phyloP scores from a whole-genome alignment of 2,113 vertebrate species.

The Hydrochoerus hydrochaeris region DNA sequence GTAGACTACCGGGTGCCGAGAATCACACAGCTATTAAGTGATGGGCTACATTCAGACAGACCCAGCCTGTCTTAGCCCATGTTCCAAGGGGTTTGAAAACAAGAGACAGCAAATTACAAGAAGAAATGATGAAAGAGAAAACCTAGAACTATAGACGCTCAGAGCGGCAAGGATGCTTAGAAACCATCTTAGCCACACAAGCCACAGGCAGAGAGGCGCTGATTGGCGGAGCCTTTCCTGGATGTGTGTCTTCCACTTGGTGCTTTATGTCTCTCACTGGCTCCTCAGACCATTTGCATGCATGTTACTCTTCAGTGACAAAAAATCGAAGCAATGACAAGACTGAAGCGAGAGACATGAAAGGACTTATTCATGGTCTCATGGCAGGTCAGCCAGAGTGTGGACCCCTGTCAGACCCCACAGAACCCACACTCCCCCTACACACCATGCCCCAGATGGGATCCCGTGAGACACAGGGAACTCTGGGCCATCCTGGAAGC shows the following conservation, averaged over 20 bases:
- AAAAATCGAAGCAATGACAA: neutral
- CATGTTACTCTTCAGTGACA: neutral
- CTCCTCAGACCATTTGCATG: neutral
- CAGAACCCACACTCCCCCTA: neutral
- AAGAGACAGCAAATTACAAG: neutral
- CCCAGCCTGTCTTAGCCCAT: neutral
- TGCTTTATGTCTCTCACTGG: neutral
- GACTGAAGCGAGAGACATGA: neutral
- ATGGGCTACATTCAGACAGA: neutral
- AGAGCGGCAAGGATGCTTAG: neutral
- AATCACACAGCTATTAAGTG: neutral
- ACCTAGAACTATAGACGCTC: neutral
- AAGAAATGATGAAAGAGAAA: conserved; percentile 15
- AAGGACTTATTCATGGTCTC: conserved; percentile 8
- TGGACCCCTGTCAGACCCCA: neutral
- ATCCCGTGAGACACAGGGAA: neutral
- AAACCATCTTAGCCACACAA: neutral
- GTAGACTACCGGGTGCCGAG: neutral
- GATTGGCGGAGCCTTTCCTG: neutral
- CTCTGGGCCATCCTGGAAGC: neutral
- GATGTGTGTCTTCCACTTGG: neutral
- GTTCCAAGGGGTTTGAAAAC: neutral
- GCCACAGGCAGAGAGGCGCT: neutral
- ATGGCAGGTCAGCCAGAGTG: neutral
- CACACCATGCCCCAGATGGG: accelerated